These are phyloP conservation scores for Beaufortia kweichowensis DNA, from an alignment of 2,113 vertebrate genomes.

Conservation along the genomic window DNA sequence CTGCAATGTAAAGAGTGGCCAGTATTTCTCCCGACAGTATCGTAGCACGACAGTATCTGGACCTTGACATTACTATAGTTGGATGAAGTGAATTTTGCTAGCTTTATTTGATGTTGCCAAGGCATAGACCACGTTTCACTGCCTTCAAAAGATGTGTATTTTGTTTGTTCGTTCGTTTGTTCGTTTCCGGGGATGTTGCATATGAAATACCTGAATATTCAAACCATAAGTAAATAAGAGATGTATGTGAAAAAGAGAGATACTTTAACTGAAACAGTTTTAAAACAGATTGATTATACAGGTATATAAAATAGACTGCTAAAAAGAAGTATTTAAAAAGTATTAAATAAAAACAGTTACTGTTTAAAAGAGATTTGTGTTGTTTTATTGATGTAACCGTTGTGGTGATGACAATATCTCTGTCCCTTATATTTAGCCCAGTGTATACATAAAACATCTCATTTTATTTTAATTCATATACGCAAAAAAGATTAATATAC, in stretches of 20 bases:
- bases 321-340: slow-evolving; percentile 83
- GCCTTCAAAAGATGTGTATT: slow-evolving; percentile 77
- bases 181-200: slow-evolving; percentile 81
- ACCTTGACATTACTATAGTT: slow-evolving; percentile 41
- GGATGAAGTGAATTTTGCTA: slow-evolving; percentile 60
- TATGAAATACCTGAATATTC: slow-evolving; percentile 78
- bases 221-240: slow-evolving; percentile 74
- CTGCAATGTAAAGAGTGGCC: slow-evolving; percentile 23
- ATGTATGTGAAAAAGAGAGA: slow-evolving; percentile 79
- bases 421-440: not conserved
- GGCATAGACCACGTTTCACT: slow-evolving; percentile 79
- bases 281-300: slow-evolving; percentile 84
- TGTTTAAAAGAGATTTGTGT: slow-evolving; percentile 54
- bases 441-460: not conserved
- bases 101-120: slow-evolving; percentile 80
- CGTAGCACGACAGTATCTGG: slow-evolving; percentile 62
- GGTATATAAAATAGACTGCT: slow-evolving; percentile 81
- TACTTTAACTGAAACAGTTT: slow-evolving; percentile 79
- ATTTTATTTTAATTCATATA: not conserved
- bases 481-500: not conserved
- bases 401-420: not conserved
- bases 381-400: slow-evolving; percentile 12
- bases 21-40: slow-evolving; percentile 46
- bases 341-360: slow-evolving; percentile 86
- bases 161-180: slow-evolving; percentile 71